Evolutionary conservation across 2,888 invertebrate species (phyloP).

Genomic region (Zonitis immaculata): DNA sequence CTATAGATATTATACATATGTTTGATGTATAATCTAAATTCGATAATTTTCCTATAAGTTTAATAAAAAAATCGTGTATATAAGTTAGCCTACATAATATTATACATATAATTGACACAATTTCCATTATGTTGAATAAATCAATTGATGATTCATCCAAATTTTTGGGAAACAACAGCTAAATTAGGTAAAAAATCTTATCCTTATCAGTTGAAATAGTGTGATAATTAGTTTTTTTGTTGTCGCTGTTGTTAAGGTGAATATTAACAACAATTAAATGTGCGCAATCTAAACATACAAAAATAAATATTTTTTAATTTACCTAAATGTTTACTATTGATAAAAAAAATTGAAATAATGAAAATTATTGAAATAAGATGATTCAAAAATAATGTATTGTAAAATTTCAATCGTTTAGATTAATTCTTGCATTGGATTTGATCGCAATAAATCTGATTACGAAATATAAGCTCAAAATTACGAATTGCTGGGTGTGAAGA

Average conservation of each 20-base stretch:
- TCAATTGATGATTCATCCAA: background rate
- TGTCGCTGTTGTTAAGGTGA: background rate
- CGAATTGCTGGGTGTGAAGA: no score
- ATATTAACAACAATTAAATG: background rate
- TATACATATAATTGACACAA: background rate
- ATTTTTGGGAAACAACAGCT: no score
- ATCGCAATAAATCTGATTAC: no score
- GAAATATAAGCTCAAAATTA: no score
- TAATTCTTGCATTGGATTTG: no score
- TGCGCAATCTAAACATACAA: background rate
- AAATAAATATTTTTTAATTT: background rate
- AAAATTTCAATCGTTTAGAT: no score
- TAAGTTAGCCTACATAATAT: no score
- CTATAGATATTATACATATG: background rate
- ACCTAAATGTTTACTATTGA: background rate
- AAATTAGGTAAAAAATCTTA: background rate
- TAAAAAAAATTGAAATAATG: background rate
- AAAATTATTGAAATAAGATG: no score
- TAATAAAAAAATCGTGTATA: no score
- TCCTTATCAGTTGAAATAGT: background rate
- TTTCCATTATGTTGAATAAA: background rate
- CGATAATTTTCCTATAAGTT: background rate
- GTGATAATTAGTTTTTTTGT: background rate
- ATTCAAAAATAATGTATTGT: no score
- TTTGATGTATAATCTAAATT: background rate